Base-by-base conservation (phyloP, 2,113 vertebrate genomes). In the Ctenodactylus gundi region DNA sequence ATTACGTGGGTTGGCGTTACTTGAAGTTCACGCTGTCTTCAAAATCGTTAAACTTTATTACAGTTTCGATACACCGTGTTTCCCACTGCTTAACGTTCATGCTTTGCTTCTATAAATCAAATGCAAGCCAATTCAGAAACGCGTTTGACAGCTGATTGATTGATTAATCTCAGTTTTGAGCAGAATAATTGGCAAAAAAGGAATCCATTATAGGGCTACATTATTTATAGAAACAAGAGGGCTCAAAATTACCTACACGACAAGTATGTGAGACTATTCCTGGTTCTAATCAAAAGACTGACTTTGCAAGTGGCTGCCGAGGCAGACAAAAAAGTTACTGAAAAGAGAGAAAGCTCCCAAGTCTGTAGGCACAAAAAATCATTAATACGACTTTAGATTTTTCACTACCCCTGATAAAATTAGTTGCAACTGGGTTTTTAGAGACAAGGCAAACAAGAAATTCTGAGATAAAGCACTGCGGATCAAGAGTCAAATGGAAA, bases 381-480 rank as follows among this genome's bases (percentile, higher is more conserved):
- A 88, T 31, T 64, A 91, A 91, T 36, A 86, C 10, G 46, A 86
- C 60, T 58, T 96, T 85, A 88, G 94, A 70, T 90, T 95, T 78
- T 92, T 97, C 93, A 57, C 70, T 91, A 53, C 68, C 94, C 94
- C 83, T 96, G 89, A 97, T 96, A 97, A 97, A 98, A 97, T 97
- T 97, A 97, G 31, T 82, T 89, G 53, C 73, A 92, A 90, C 51
- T 73, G 36, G 62, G 39, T 95, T 98, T 94, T 93, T 96, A 88
- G 55, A 97, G 67, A 95, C 41, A 97, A 97, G 29, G 3, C 81
- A 95, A 97, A 97, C 62, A 95, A 95, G 82, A 86, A 90, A 93
- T 25, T 78, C 82, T 65, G 72, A 96, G 95, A 97, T 93, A 96
- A 97, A 95, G 57, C 41, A 65, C 84, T 89, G 57, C 8, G 3